Evolutionary conservation across 2,113 vertebrate species (phyloP).

Genomic region (Alaudala cheleensis): DNA sequence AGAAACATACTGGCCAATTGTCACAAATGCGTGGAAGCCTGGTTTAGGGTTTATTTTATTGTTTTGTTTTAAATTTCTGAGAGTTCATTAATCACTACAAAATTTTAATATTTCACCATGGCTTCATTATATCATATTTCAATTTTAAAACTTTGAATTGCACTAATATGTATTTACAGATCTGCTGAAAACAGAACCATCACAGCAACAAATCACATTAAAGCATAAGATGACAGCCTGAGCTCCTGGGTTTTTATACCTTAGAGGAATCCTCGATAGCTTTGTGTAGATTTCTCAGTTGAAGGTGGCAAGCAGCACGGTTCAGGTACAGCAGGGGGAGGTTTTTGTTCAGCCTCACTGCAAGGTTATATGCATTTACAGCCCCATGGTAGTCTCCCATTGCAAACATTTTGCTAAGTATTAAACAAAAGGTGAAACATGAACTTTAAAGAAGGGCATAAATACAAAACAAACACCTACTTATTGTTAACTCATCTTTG

Average conservation of each 20-base stretch:
- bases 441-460: background rate
- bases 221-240: background rate
- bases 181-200: background rate
- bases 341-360: conserved; percentile 81
- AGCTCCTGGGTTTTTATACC: conserved; percentile 69
- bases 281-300: conserved; percentile 91
- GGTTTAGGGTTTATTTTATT: background rate
- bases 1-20: background rate
- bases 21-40: background rate
- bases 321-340: conserved; percentile 87
- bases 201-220: background rate
- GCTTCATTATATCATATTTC: background rate
- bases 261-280: conserved; percentile 89
- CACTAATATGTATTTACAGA: background rate
- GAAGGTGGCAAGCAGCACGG: conserved; percentile 93
- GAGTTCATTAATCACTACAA: background rate
- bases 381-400: conserved; percentile 87
- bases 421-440: conserved; percentile 26
- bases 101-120: background rate
- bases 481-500: background rate
- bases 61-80: background rate
- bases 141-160: background rate
- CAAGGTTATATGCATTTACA: conserved; percentile 87
- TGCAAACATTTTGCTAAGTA: conserved; percentile 85
- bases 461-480: background rate